phyloP scores from a whole-genome alignment of 92 coral and sea anemone species.

The Ricordea florida region DNA sequence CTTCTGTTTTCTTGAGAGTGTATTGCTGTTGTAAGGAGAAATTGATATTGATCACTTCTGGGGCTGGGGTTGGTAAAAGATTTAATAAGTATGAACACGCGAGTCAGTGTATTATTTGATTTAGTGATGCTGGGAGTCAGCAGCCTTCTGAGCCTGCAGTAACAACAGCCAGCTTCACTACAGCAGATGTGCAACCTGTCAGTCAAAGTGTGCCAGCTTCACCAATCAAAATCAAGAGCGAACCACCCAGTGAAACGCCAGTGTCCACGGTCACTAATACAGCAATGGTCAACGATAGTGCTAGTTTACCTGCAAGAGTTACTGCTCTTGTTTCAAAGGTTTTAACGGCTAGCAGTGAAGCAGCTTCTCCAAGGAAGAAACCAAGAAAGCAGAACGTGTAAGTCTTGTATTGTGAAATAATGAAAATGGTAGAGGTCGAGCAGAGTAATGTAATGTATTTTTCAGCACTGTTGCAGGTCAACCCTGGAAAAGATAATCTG shows the following conservation, averaged over 20 bases:
- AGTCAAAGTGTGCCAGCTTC: slow-evolving; percentile 55
- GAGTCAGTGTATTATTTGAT: no score
- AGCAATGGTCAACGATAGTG: slow-evolving; percentile 52
- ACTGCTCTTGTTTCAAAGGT: slow-evolving; percentile 41
- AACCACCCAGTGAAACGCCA: slow-evolving; percentile 63
- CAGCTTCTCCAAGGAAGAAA: slow-evolving; percentile 95
- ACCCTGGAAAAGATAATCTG: no score
- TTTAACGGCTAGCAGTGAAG: slow-evolving; percentile 61
- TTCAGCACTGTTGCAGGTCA: no score
- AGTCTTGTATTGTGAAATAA: slow-evolving; percentile 46
- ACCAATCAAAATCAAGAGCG: slow-evolving; percentile 74
- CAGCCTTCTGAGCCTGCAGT: slow-evolving; percentile 62
- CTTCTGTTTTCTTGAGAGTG: no score
- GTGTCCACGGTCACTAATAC: slow-evolving; percentile 42
- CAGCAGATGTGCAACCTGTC: slow-evolving; percentile 57
- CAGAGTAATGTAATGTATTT: no score
- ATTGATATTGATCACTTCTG: no score
- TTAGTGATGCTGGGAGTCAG: slow-evolving; percentile 89
- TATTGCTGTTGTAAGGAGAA: no score
- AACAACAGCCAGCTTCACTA: slow-evolving; percentile 41
- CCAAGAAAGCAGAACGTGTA: slow-evolving; percentile 99
- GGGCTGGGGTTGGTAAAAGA: no score
- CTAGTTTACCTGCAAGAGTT: slow-evolving; percentile 47
- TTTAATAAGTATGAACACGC: no score
- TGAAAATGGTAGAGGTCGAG: no score